These are phyloP conservation scores for Muscidifurax raptorellus DNA, from an alignment of 1,140 invertebrate species.

Conservation along the genomic window DNA sequence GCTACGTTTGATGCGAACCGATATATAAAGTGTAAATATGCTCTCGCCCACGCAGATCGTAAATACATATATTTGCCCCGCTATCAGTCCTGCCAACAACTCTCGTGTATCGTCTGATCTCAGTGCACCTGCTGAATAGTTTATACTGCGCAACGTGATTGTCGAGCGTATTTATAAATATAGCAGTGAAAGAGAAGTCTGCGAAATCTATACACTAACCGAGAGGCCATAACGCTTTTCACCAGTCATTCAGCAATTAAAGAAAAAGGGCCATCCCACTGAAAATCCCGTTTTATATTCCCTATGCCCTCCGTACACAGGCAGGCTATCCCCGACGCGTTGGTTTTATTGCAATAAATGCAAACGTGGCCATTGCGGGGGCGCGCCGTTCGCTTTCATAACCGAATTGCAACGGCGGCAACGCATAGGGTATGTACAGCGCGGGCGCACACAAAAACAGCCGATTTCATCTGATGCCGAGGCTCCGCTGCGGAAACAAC, in stretches of 20 bases:
- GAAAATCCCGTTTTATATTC: neutral
- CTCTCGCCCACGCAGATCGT: too few species aligned
- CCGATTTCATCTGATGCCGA: neutral
- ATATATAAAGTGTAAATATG: neutral
- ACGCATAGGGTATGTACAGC: neutral
- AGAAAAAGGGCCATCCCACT: neutral
- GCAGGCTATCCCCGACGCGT: neutral
- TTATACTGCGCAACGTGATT: too few species aligned
- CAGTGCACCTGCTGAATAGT: too few species aligned
- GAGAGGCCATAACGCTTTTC: neutral
- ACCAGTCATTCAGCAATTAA: neutral
- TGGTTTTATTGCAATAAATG: constrained; percentile 31
- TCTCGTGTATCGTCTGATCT: too few species aligned
- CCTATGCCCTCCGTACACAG: neutral
- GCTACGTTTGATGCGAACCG: neutral
- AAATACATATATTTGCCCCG: neutral
- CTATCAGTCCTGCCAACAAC: neutral
- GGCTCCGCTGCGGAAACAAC: constrained; percentile 9
- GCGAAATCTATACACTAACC: neutral
- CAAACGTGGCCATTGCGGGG: constrained; percentile 13
- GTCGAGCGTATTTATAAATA: too few species aligned
- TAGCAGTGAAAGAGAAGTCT: too few species aligned
- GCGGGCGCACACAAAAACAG: neutral
- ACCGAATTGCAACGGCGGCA: constrained; percentile 16
- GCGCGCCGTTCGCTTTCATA: constrained; percentile 37